These are phyloP conservation scores for Poeciliopsis turrubarensis DNA, from an alignment of 2,113 vertebrate species.

Conservation along the genomic window DNA sequence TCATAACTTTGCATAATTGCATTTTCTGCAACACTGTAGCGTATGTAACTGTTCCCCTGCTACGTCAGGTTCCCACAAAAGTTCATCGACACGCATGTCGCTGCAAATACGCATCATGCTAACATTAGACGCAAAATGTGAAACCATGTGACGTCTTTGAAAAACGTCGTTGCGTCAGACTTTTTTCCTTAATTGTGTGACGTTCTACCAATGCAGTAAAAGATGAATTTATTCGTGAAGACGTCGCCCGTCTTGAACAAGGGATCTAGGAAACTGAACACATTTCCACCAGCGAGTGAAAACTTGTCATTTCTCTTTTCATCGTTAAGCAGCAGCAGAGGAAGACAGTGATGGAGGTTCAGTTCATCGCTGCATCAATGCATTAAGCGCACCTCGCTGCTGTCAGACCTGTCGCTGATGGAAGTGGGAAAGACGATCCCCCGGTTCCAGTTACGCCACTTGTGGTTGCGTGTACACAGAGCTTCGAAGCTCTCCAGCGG, in stretches of 20 bases:
- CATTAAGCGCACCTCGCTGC: constrained; percentile 20
- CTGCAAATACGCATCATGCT: too few relatives aligned
- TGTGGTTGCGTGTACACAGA: constrained; percentile 66
- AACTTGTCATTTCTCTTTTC: too few relatives aligned
- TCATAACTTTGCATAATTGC: not conserved
- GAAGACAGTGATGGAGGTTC: not conserved
- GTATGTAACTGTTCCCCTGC: not conserved
- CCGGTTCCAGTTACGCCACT: constrained; percentile 70
- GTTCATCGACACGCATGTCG: not conserved
- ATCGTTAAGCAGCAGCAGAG: not conserved
- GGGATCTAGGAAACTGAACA: too few relatives aligned
- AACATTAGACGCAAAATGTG: too few relatives aligned
- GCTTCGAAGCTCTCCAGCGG: constrained; percentile 72
- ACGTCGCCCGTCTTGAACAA: too few relatives aligned
- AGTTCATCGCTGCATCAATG: constrained; percentile 1
- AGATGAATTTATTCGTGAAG: too few relatives aligned
- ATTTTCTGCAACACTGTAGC: not conserved
- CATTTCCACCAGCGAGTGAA: too few relatives aligned
- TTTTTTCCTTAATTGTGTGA: too few relatives aligned
- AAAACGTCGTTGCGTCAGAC: too few relatives aligned
- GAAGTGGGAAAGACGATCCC: constrained; percentile 62
- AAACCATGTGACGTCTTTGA: too few relatives aligned
- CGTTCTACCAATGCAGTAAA: too few relatives aligned
- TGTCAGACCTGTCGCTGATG: constrained; percentile 65
- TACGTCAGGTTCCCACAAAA: not conserved